Evolutionary conservation across 2,888 invertebrate species (phyloP), one percentile per base, ranked within the genome.

Genomic region (Cistogaster globosa): DNA sequence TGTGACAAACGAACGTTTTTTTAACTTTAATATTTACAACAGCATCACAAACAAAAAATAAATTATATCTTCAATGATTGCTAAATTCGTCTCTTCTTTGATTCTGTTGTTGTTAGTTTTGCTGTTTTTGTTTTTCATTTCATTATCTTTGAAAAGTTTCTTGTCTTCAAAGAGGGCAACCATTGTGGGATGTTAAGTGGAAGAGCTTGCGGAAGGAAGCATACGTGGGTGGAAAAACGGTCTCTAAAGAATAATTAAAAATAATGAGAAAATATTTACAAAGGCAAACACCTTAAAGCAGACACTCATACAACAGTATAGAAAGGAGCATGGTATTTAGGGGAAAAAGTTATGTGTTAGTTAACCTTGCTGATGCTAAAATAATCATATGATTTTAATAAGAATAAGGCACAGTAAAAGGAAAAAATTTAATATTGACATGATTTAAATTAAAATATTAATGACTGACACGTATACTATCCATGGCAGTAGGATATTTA

Each of bases 51-150:
- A 77, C 71, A 68, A 75, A 68, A 48, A 75, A n/a, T n/a, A 75
- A 83, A 79, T 85, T 78, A 69, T 63, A 81, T 84, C 81, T 62
- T 51, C 12, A 82, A 67, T 79, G 85, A 82, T 82, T 85, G 85
- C 79, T 75, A 71, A 69, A 75, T 79, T 75, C 45, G 6, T 51
- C n/a, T 51, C 5, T 71, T 67, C 26, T 18, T 22, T 45, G 18
- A 9, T 16, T 51, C 55, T 57, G n/a, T 42, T 53, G 22, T 62
- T 53, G 38, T 48, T 53, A n/a, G 14, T 16, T 48, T 36, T 22
- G 16, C 45, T 67, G 6, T 45, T 60, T 67, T 68, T 36, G 58
- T 26, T 58, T 67, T 53, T 42, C n/a, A 55, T 55, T 45, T 36
- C n/a, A 60, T 80, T 60, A 60, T 60, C 53, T 60, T 42, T 36